Evolutionary conservation across 2,888 invertebrate genomes (phyloP).

Genomic region (Chymomyza caudatula): DNA sequence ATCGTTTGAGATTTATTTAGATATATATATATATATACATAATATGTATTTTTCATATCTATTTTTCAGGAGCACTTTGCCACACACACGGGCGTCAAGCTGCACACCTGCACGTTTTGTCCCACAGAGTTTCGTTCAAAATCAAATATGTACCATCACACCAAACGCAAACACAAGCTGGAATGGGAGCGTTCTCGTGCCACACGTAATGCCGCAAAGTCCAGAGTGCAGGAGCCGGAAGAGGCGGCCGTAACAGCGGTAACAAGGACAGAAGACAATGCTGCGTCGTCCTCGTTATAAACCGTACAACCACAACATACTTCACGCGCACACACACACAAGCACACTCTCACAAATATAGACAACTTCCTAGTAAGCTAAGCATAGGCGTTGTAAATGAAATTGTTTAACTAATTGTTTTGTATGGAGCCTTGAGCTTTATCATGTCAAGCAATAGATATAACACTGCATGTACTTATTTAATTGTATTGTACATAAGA

Average conservation of each 20-base stretch:
- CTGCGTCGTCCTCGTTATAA: constrained; percentile 13
- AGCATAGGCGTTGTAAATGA: neutral
- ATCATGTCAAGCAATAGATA: neutral
- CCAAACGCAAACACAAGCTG: constrained; percentile 69
- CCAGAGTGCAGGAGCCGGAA: constrained; percentile 10
- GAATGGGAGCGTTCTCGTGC: constrained; percentile 70
- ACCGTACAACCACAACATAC: no score
- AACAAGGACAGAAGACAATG: constrained; percentile 13
- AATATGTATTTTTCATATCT: neutral
- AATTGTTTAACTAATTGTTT: neutral
- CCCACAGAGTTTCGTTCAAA: constrained; percentile 73
- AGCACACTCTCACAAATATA: neutral
- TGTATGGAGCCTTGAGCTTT: neutral
- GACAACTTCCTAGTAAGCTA: neutral
- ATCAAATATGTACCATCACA: constrained; percentile 75
- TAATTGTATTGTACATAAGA: constrained; percentile 17
- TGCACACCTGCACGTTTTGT: constrained; percentile 73
- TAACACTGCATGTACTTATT: constrained; percentile 11
- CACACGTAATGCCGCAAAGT: constrained; percentile 54
- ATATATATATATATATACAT: neutral
- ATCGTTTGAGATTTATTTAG: no score
- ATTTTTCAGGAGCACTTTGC: constrained; percentile 67
- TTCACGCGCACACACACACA: neutral
- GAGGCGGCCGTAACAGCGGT: neutral
- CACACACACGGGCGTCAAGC: constrained; percentile 70